phyloP scores from a whole-genome alignment of 2,113 vertebrate genomes.

The Sinocyclocheilus maitianheensis region DNA sequence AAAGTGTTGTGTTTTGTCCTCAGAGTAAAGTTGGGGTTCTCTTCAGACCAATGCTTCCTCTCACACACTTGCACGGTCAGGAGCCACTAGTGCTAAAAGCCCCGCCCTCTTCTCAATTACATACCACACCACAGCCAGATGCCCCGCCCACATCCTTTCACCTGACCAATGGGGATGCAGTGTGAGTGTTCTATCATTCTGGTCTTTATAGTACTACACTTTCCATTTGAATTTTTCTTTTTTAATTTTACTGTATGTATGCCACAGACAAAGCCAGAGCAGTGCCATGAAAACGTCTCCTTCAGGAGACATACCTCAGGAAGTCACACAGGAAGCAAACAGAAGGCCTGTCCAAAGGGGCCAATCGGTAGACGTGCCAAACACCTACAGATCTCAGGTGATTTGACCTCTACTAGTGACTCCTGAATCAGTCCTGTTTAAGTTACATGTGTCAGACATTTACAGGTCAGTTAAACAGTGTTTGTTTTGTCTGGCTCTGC shows the following conservation, averaged over 20 bases:
- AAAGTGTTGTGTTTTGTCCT: conserved; percentile 26
- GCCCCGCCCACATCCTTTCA: conserved; percentile 73
- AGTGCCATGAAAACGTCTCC: conserved; percentile 83
- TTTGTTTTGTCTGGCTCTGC: background rate
- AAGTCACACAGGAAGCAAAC: conserved; percentile 73
- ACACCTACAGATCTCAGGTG: conserved; percentile 71
- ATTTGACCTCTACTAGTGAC: background rate
- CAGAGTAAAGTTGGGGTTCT: conserved; percentile 74
- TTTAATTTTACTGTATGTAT: background rate
- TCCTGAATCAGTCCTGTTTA: background rate
- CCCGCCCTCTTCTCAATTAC: conserved; percentile 60
- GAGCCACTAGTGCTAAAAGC: conserved; percentile 76
- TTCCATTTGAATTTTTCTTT: background rate
- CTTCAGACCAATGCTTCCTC: conserved; percentile 75
- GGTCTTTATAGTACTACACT: accelerated
- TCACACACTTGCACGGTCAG: conserved; percentile 77
- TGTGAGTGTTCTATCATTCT: conserved; percentile 77
- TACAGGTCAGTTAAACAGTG: background rate
- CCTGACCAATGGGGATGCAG: conserved; percentile 78
- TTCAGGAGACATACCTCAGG: conserved; percentile 83
- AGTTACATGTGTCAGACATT: background rate
- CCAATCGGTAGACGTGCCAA: conserved; percentile 84
- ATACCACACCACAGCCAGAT: conserved; percentile 57
- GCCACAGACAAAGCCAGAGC: conserved; percentile 74
- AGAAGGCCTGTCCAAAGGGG: conserved; percentile 81